Evolutionary conservation across 1,140 invertebrate genomes (phyloP).

Genomic region (Trinorchestia longiramus): DNA sequence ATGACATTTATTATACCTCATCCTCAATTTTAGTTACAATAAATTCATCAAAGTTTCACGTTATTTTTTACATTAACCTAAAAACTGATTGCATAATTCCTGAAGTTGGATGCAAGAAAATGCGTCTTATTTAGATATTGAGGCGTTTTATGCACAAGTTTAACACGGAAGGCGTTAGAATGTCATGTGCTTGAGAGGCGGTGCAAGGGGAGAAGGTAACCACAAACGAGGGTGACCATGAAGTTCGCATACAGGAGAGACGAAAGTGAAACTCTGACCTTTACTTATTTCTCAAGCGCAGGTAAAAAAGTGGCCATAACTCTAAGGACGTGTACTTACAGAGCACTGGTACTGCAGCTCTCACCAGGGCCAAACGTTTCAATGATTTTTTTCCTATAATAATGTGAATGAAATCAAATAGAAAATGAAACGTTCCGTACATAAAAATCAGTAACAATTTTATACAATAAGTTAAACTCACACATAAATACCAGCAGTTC

Average conservation of each 20-base stretch:
- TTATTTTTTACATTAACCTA: too few relatives aligned
- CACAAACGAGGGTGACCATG: not conserved
- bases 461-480: not conserved
- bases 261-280: not conserved
- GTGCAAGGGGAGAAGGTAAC: not conserved
- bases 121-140: too few relatives aligned
- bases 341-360: not conserved
- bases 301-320: not conserved
- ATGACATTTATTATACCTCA: too few relatives aligned
- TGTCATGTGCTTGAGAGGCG: not conserved
- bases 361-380: not conserved
- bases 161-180: not conserved
- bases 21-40: too few relatives aligned
- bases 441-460: not conserved
- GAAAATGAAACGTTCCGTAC: not conserved
- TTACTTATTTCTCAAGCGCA: not conserved
- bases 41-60: too few relatives aligned
- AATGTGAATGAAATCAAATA: not conserved
- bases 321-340: not conserved
- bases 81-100: too few relatives aligned
- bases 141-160: not conserved
- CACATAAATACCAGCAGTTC: not conserved
- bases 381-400: not conserved
- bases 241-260: not conserved
- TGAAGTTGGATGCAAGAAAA: too few relatives aligned